Percentiles rank a stretch among this genome's conserved stretches.
phyloP scores from a whole-genome alignment of 2,113 vertebrate species.

The Rhinoderma darwinii region DNA sequence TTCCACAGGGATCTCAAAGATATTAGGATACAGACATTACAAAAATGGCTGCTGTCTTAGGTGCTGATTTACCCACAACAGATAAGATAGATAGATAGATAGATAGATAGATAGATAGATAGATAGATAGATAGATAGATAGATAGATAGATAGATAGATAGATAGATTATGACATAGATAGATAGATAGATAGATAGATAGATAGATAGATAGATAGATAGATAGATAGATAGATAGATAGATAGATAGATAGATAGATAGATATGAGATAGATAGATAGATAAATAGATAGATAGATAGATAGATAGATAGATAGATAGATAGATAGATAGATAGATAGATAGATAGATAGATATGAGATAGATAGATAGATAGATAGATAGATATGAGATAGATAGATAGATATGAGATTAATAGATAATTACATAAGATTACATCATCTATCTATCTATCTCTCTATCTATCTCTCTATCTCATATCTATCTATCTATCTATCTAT shows the following conservation, averaged over 20 bases:
- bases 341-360: not conserved
- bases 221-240: slow-evolving; percentile 3
- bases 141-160: not conserved
- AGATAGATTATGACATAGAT: not conserved
- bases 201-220: not conserved
- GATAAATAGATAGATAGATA: not conserved
- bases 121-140: not conserved
- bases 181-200: not conserved
- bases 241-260: not conserved
- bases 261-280: not conserved
- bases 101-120: not conserved
- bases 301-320: not conserved
- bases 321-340: not conserved
- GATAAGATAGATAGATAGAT: not conserved
- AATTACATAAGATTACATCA: no score
- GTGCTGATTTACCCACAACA: no score
- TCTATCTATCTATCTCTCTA: no score
- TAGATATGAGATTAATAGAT: no score
- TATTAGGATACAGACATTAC: not conserved
- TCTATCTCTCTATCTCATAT: no score
- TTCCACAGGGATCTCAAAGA: not conserved
- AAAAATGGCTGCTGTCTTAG: not conserved
- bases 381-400: not conserved
- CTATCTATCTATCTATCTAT: no score
- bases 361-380: not conserved